Evolutionary conservation across 2,797 vertebrate species (phyloP).

Genomic region (Tinamus major): DNA sequence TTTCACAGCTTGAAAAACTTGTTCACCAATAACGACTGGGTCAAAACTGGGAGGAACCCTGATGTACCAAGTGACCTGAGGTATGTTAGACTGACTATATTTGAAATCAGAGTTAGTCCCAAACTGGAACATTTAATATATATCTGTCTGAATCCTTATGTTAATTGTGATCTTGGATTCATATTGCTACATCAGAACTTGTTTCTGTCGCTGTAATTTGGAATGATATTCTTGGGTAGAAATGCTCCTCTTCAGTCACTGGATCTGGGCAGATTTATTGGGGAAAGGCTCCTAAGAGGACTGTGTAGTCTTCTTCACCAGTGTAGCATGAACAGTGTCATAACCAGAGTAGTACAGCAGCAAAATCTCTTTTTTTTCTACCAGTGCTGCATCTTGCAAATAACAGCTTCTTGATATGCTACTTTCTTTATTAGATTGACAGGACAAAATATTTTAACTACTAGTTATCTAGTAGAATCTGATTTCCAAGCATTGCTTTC

Average conservation of each 20-base stretch:
- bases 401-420: not conserved
- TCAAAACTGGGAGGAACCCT: conserved; percentile 31
- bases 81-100: not conserved
- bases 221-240: not conserved
- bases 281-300: not conserved
- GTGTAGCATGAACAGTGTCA: not conserved
- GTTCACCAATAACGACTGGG: conserved; percentile 22
- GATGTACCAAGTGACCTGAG: conserved; percentile 36
- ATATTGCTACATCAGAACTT: not conserved
- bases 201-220: not conserved
- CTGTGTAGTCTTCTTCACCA: not conserved
- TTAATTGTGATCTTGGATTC: not conserved
- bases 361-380: not conserved
- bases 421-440: not conserved
- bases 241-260: not conserved
- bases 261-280: not conserved
- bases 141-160: not conserved
- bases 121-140: not conserved
- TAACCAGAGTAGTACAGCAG: not conserved
- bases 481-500: not conserved
- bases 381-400: not conserved
- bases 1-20: conserved; percentile 44
- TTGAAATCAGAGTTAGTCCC: conserved; percentile 46
- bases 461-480: not conserved
- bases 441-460: not conserved